A percentile compares a stretch with the other conserved stretches of the same genome.
These are phyloP conservation scores for Conus canariensis DNA, from an alignment of 2,888 invertebrate species.

Conservation along the genomic window DNA sequence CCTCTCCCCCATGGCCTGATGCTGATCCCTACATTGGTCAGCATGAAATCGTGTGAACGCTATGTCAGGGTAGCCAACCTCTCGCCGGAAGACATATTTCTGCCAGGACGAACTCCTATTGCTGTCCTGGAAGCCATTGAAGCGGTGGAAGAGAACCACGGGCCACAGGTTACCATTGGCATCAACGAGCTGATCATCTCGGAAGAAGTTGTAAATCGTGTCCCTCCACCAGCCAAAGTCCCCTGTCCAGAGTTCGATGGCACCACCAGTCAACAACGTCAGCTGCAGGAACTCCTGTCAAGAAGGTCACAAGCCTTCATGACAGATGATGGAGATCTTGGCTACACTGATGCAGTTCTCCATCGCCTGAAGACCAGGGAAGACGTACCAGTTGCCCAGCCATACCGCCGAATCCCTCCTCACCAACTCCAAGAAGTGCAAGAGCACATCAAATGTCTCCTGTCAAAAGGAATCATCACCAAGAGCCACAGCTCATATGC, in stretches of 20 bases:
- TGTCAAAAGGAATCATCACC: not conserved
- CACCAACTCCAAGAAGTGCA: constrained; percentile 18
- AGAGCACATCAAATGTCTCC: constrained; percentile 6
- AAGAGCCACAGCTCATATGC: constrained; percentile 28
- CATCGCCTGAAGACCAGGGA: not conserved
- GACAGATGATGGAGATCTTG: not conserved
- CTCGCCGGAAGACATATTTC: not conserved
- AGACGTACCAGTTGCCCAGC: not conserved
- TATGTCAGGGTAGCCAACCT: constrained; percentile 15
- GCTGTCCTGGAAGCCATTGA: not conserved
- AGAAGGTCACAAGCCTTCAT: constrained; percentile 1
- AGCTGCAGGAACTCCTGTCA: not conserved
- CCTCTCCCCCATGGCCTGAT: constrained; percentile 27
- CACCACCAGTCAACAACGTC: not conserved
- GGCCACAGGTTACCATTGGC: not conserved
- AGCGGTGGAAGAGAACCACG: not conserved
- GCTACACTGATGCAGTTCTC: constrained; percentile 9
- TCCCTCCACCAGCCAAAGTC: not conserved
- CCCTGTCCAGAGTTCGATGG: constrained; percentile 33
- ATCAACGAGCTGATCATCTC: not conserved
- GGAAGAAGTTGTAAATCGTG: not conserved
- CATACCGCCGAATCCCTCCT: not conserved
- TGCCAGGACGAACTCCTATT: not conserved
- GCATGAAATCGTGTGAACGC: not conserved
- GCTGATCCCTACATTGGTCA: constrained; percentile 2